These are phyloP conservation scores for Ariopsis seemanni DNA, from an alignment of 2,113 vertebrate species.

Conservation along the genomic window DNA sequence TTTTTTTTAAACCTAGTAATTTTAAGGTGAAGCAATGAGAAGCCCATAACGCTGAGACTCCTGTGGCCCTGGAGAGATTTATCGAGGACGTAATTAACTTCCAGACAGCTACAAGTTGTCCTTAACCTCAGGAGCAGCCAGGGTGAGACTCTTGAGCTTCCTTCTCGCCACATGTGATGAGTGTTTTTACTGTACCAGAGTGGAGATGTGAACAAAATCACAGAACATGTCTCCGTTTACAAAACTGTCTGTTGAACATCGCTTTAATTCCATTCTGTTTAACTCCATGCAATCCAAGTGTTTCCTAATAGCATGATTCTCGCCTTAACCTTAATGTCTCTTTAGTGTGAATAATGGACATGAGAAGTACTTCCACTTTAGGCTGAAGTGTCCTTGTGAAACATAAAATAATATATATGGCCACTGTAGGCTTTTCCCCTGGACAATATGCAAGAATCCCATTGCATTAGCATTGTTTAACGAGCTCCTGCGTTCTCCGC, in stretches of 20 bases:
- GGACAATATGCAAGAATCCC: constrained; percentile 66
- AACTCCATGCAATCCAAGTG: background rate
- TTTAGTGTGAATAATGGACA: constrained; percentile 72
- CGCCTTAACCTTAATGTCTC: constrained; percentile 54
- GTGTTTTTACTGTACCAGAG: constrained; percentile 49
- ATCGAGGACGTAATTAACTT: constrained; percentile 68
- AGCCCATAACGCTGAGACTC: constrained; percentile 47
- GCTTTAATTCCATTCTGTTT: background rate
- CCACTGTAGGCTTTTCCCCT: constrained; percentile 55
- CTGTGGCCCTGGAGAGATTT: constrained; percentile 55
- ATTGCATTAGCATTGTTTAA: constrained; percentile 70
- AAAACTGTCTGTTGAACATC: background rate
- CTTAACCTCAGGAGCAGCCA: constrained; percentile 58
- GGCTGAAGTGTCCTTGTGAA: constrained; percentile 75
- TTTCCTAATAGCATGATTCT: constrained; percentile 64
- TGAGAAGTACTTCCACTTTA: constrained; percentile 65
- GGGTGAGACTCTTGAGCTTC: constrained; percentile 43
- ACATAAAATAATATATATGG: constrained; percentile 78
- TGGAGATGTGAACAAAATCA: background rate
- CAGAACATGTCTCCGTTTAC: background rate
- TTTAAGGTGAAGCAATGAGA: constrained; percentile 55
- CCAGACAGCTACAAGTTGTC: constrained; percentile 64
- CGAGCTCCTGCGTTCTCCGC: constrained; percentile 67
- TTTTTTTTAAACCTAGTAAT: constrained; percentile 6
- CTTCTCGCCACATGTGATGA: background rate